Percentiles rank a stretch among this genome's conserved stretches.
Evolutionary conservation across 2,797 vertebrate genomes (phyloP).

Genomic region (Takifugu ocellatus): DNA sequence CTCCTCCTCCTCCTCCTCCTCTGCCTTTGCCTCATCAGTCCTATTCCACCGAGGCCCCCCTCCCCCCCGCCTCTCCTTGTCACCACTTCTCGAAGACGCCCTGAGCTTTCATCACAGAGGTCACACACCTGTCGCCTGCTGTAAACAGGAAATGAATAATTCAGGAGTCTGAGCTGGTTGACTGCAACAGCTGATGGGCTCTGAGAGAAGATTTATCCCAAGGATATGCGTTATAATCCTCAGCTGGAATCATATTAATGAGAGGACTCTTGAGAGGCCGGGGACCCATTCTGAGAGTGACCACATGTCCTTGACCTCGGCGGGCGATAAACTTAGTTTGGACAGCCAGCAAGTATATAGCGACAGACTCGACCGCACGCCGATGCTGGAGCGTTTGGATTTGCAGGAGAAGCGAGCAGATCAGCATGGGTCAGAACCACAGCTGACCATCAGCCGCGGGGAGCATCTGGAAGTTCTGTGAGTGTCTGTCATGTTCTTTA

Average conservation of each 20-base stretch:
- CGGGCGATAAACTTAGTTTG: conserved; percentile 43
- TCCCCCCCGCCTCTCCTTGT: conserved; percentile 33
- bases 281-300: conserved; percentile 27
- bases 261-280: conserved; percentile 54
- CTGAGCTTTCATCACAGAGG: conserved; percentile 62
- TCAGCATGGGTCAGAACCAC: no score
- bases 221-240: conserved; percentile 54
- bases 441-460: no score
- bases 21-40: neutral
- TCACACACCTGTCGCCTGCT: conserved; percentile 66
- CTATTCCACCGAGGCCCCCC: conserved; percentile 20
- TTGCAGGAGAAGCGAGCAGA: neutral
- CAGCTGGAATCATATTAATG: conserved; percentile 59
- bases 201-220: conserved; percentile 51
- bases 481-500: no score
- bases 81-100: conserved; percentile 54
- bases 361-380: conserved; percentile 12
- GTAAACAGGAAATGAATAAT: conserved; percentile 77
- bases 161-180: conserved; percentile 52
- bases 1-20: conserved; percentile 2
- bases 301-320: conserved; percentile 63
- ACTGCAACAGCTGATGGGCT: conserved; percentile 66
- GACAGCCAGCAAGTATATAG: conserved; percentile 3
- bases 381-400: conserved; percentile 19
- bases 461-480: no score